A percentile compares a stretch with the other conserved stretches of the same genome.
These are phyloP conservation scores for Alloplasta piceator DNA, from an alignment of 2,888 invertebrate genomes.

Conservation along the genomic window DNA sequence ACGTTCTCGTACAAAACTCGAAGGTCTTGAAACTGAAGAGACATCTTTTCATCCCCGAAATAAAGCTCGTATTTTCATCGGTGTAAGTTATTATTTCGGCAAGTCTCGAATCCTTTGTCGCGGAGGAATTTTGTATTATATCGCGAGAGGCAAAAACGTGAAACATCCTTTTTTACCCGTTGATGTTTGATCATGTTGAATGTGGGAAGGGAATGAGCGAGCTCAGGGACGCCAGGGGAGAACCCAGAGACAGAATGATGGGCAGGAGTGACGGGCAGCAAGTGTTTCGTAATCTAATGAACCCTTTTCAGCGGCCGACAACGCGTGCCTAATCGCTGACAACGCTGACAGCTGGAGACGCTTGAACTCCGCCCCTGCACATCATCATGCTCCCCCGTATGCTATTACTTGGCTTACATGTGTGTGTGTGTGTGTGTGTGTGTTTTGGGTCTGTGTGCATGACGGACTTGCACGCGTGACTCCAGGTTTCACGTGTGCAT, in stretches of 20 bases:
- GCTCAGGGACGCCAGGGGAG: neutral
- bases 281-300: slow-evolving; percentile 73
- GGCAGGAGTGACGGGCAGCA: slow-evolving; percentile 66
- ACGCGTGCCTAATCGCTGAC: slow-evolving; percentile 75
- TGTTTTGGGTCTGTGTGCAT: neutral
- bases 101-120: no score
- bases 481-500: no score
- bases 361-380: slow-evolving; percentile 67
- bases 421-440: neutral
- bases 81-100: no score
- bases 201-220: neutral
- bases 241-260: slow-evolving; percentile 64
- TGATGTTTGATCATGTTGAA: no score
- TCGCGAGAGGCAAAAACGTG: no score
- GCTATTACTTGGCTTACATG: slow-evolving; percentile 7
- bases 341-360: slow-evolving; percentile 71
- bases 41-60: no score
- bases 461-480: neutral
- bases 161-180: no score
- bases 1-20: no score
- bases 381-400: slow-evolving; percentile 20
- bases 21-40: no score
- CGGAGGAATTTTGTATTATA: no score
- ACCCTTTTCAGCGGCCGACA: slow-evolving; percentile 74
- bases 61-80: no score